These are phyloP conservation scores for Melanocharis versteri DNA, from an alignment of 2,113 vertebrate genomes.

Conservation along the genomic window DNA sequence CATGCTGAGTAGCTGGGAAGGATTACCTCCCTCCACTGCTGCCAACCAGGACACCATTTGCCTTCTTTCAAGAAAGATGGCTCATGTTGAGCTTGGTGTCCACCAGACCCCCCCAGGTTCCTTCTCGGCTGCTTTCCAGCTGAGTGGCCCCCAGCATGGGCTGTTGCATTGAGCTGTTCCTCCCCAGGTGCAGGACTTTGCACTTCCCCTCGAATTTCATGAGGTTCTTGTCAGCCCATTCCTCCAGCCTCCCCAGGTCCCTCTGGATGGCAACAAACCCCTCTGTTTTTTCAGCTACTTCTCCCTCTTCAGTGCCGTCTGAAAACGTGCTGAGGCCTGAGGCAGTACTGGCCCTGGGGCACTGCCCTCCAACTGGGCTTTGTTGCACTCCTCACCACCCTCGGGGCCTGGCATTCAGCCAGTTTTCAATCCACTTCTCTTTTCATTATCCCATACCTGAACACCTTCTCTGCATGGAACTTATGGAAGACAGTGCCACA, in stretches of 20 bases:
- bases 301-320: background rate
- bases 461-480: background rate
- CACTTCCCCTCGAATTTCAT: background rate
- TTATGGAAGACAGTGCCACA: fast-evolving
- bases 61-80: background rate
- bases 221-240: background rate
- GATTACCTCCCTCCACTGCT: background rate
- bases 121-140: background rate
- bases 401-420: background rate
- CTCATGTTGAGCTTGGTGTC: background rate
- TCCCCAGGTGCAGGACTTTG: background rate
- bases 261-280: background rate
- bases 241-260: background rate
- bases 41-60: background rate
- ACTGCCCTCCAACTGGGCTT: background rate
- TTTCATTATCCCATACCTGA: background rate
- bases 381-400: fast-evolving
- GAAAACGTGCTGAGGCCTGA: too few species aligned
- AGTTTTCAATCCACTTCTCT: background rate
- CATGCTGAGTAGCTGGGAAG: background rate
- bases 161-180: background rate
- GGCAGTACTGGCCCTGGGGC: background rate
- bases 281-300: background rate
- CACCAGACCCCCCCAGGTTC: background rate
- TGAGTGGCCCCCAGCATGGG: fast-evolving